A percentile compares a stretch with the other conserved stretches of the same genome.
phyloP scores from a whole-genome alignment of 2,113 vertebrate species.

The Sula dactylatra region DNA sequence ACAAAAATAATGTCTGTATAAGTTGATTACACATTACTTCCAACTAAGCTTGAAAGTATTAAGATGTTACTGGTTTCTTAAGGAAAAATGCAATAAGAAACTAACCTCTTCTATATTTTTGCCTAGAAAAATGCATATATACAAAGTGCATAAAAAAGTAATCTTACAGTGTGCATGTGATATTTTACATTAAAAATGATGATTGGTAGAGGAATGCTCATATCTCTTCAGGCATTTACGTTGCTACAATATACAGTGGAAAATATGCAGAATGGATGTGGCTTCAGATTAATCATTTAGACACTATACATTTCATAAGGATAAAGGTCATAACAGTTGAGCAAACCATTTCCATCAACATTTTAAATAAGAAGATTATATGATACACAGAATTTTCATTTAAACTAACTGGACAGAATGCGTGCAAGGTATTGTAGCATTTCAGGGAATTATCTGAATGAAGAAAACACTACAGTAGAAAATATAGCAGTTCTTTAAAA shows the following conservation, averaged over 20 bases:
- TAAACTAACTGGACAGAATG: neutral
- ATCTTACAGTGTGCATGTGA: neutral
- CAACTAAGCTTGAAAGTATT: neutral
- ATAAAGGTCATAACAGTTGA: constrained; percentile 61
- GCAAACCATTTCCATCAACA: constrained; percentile 52
- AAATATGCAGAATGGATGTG: neutral
- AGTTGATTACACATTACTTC: neutral
- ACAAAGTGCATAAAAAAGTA: neutral
- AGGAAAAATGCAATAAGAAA: neutral
- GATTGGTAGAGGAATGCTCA: neutral
- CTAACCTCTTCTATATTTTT: neutral
- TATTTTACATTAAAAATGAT: neutral
- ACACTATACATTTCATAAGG: constrained; percentile 60
- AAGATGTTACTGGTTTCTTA: neutral
- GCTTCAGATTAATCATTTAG: constrained; percentile 49
- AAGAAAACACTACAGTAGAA: neutral
- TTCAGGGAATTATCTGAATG: neutral
- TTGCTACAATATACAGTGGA: neutral
- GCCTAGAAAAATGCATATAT: neutral
- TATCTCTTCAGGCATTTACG: neutral
- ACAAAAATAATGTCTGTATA: neutral
- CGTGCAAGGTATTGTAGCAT: neutral
- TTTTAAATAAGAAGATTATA: constrained; percentile 37
- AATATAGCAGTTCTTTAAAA: neutral
- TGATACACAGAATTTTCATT: constrained; percentile 24